Evolutionary conservation across 2,888 invertebrate species (phyloP).

Genomic region (Elaeidobius kamerunicus): DNA sequence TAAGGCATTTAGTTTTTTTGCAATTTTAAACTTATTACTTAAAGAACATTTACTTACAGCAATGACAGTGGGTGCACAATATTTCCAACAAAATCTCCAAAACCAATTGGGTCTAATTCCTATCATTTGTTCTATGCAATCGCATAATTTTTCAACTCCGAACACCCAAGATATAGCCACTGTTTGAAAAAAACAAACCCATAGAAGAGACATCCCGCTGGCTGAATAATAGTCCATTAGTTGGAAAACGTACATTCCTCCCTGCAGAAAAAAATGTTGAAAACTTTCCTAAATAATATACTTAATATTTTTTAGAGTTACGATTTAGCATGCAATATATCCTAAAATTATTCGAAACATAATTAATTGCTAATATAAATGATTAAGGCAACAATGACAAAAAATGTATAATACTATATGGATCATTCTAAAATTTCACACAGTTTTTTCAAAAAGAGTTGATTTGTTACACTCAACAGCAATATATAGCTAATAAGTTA

Average conservation of each 20-base stretch:
- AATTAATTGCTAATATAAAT: too few relatives aligned
- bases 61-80: conserved; percentile 58
- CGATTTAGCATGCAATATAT: too few relatives aligned
- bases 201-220: conserved; percentile 58
- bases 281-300: too few relatives aligned
- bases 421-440: too few relatives aligned
- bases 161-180: conserved; percentile 60
- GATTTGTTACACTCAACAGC: too few relatives aligned
- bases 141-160: conserved; percentile 56
- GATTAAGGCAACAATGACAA: too few relatives aligned
- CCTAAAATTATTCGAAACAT: neutral
- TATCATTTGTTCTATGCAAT: conserved; percentile 63
- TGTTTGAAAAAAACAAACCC: conserved; percentile 62
- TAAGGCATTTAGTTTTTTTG: too few relatives aligned
- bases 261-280: conserved; percentile 55
- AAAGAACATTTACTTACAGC: conserved; percentile 55
- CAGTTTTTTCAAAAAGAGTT: too few relatives aligned
- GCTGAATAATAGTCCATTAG: conserved; percentile 73
- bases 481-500: too few relatives aligned
- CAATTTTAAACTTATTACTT: too few relatives aligned
- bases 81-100: conserved; percentile 60
- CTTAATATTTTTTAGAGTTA: too few relatives aligned
- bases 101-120: conserved; percentile 54
- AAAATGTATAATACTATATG: too few relatives aligned
- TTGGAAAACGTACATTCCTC: conserved; percentile 90